A percentile compares a stretch with the other conserved stretches of the same genome.
phyloP scores from a whole-genome alignment of 2,888 invertebrate genomes.

The Autographa gamma region DNA sequence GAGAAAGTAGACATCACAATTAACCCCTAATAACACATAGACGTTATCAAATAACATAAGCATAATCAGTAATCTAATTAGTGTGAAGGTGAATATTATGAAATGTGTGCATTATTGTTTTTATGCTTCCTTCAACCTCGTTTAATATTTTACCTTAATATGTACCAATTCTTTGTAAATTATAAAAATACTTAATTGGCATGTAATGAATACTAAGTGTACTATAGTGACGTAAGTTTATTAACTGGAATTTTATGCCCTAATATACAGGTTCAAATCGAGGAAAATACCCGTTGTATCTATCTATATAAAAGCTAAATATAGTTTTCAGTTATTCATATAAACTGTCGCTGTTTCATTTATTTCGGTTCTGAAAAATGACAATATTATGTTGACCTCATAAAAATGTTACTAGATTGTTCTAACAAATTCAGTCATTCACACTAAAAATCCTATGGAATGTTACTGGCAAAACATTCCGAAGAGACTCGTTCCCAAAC shows the following conservation, averaged over 20 bases:
- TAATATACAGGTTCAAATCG: too few species aligned
- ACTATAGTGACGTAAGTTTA: too few species aligned
- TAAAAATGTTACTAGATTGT: not conserved
- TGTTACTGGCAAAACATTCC: constrained; percentile 53
- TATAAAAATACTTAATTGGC: not conserved
- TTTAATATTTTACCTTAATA: constrained; percentile 17
- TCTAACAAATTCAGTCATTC: constrained; percentile 8
- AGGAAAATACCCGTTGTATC: too few species aligned
- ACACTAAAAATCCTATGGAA: constrained; percentile 38
- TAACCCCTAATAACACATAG: not conserved
- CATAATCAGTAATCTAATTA: constrained; percentile 9
- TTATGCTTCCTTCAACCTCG: constrained; percentile 56
- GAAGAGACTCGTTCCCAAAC: constrained; percentile 23
- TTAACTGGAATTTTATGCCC: too few species aligned
- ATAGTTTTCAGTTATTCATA: too few species aligned
- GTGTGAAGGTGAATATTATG: constrained; percentile 45
- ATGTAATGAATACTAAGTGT: not conserved
- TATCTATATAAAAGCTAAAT: too few species aligned
- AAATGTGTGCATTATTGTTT: constrained; percentile 36
- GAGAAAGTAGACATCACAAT: not conserved
- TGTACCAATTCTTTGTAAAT: not conserved
- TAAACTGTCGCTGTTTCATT: too few species aligned
- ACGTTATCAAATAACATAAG: not conserved
- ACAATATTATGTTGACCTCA: too few species aligned
- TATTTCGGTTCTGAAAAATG: too few species aligned